Base-by-base conservation (phyloP, 2,797 vertebrate species). In the Etheostoma nigrum region DNA sequence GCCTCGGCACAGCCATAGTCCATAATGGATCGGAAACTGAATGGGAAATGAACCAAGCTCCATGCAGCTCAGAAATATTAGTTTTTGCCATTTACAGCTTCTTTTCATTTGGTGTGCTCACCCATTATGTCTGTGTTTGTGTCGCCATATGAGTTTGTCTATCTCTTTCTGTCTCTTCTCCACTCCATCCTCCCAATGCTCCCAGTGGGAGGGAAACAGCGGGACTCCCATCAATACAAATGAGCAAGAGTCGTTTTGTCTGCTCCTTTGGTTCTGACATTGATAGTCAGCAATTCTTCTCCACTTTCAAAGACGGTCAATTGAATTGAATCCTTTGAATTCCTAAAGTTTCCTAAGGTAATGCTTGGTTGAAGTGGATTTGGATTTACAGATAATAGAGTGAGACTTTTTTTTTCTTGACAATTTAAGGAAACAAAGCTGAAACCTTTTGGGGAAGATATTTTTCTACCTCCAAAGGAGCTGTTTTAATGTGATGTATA, bases 21-120 rank as follows among this genome's bases (percentile, higher is more conserved):
- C 86, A 92, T 92, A 90, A 93, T 86, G 88, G 88, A 92, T 91
- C 67, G 68, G 72, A 86, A 88, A 76, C 74, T 79, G 87, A 93
- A 93, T 87, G 80, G 86, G 68, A 91, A 93, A 93, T 85, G 84
- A 94, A 91, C 76, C 74, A 45, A 81, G 88, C 74, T 58, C 74
- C 59, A 53, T 45, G 73, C 79, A 40, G 57, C 74, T 78, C 83
- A 79, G 81, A 89, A 88, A 92, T 91, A 87, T 89, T 83, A 80
- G 86, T 86, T 74, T 74, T 64, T 48, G 21, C 19, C 53, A 57
- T 52, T 55, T 51, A 44, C 51, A 40, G 51, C 25, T 63, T 51
- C 40, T 80, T 91, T 93, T 89, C 68, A 84, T 82, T 90, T 80
- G 61, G 40, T 40, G 19, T 63, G 52, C 58, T 81, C 54, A 51